Percentiles rank a stretch among this genome's conserved stretches.
Conservation (phyloP, 2,113 vertebrate species). For the Copsychus sechellarum region DNA sequence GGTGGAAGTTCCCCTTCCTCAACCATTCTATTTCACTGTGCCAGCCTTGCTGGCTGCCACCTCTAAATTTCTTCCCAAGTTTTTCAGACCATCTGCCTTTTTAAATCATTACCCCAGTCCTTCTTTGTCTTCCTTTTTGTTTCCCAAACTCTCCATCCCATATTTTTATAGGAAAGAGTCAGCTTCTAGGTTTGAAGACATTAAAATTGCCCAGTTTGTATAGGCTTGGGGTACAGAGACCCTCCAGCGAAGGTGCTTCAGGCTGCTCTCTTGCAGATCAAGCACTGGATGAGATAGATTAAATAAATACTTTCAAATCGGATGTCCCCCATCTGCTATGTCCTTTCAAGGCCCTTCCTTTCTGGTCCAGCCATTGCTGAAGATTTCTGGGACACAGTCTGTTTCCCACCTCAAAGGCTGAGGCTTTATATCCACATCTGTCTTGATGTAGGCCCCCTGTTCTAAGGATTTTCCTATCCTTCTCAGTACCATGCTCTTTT, state of each 20-base stretch:
- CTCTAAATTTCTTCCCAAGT: background rate
- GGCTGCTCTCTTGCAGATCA: background rate
- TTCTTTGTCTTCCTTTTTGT: background rate
- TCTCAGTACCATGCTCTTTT: background rate
- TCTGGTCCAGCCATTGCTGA: background rate
- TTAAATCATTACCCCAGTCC: background rate
- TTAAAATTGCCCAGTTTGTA: background rate
- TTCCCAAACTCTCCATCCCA: background rate
- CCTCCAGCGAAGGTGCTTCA: background rate
- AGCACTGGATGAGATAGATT: background rate
- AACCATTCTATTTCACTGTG: background rate
- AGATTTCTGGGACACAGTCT: background rate
- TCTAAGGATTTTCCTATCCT: background rate
- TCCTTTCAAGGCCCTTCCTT: background rate
- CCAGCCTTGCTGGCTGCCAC: background rate
- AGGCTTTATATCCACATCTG: background rate
- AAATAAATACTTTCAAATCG: background rate
- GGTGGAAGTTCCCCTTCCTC: background rate
- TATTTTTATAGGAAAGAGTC: background rate
- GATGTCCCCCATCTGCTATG: background rate
- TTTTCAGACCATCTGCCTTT: background rate
- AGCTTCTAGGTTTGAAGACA: background rate
- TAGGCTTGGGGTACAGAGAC: background rate
- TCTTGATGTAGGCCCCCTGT: accelerated
- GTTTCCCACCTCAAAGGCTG: background rate